phyloP scores from a whole-genome alignment of 92 coral and sea anemone species.

The Phenganax stokvisi region DNA sequence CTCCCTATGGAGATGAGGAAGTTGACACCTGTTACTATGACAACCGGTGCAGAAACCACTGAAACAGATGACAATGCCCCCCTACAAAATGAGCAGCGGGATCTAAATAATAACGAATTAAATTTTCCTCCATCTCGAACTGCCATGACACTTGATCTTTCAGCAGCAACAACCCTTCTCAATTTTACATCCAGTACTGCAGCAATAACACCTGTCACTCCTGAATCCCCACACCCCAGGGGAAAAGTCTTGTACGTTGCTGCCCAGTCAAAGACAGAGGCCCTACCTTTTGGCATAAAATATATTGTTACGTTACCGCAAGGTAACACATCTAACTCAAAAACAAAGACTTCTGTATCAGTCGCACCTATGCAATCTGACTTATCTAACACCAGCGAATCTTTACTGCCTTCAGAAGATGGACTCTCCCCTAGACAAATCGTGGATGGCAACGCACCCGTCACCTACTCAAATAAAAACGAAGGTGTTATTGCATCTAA shows the following conservation, averaged over 20 bases:
- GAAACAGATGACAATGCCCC: too few species aligned
- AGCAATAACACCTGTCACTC: slow-evolving; percentile 4
- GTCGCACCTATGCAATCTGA: background rate
- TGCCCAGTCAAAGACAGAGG: background rate
- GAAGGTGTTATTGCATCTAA: background rate
- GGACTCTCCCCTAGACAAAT: background rate
- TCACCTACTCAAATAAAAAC: background rate
- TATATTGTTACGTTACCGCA: background rate
- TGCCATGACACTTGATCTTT: slow-evolving; percentile 6
- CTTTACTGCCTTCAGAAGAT: background rate
- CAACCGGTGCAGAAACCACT: background rate
- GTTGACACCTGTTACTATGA: background rate
- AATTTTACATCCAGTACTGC: slow-evolving; percentile 8
- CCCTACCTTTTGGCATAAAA: background rate
- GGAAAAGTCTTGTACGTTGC: background rate
- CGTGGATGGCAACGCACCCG: background rate
- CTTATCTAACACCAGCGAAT: background rate
- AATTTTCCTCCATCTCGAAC: background rate
- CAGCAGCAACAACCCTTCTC: slow-evolving; percentile 2
- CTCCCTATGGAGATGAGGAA: background rate
- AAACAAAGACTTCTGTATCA: background rate
- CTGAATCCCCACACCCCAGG: background rate
- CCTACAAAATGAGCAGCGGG: background rate
- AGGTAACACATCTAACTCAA: background rate
- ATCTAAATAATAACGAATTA: background rate